Evolutionary conservation across 2,888 invertebrate species (phyloP).

Genomic region (Ptychoptera contaminata): DNA sequence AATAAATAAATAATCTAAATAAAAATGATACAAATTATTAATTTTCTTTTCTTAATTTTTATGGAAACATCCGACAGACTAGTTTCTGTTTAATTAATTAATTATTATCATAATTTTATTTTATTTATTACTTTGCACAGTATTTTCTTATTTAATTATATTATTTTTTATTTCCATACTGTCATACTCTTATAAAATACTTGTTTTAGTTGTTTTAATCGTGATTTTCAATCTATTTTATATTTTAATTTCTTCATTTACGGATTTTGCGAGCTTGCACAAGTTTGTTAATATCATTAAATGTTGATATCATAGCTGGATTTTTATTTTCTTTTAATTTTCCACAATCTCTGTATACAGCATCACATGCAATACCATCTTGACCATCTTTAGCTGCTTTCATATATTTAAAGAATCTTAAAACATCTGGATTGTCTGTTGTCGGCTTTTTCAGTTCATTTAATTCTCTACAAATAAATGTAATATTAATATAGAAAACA

Average conservation of each 20-base stretch:
- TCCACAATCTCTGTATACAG: conserved; percentile 49
- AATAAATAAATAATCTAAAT: too few species aligned
- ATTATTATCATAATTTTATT: too few species aligned
- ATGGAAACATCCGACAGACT: too few species aligned
- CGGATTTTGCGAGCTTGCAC: conserved; percentile 59
- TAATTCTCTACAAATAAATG: conserved; percentile 44
- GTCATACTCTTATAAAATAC: too few species aligned
- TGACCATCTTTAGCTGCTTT: conserved; percentile 77
- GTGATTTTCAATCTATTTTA: too few species aligned
- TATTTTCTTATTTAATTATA: too few species aligned
- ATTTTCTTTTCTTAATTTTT: too few species aligned
- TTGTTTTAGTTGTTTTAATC: too few species aligned
- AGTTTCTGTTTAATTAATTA: too few species aligned
- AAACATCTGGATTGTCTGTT: conserved; percentile 71
- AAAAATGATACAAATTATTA: too few species aligned
- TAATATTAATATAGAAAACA: neutral
- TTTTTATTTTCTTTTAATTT: conserved; percentile 46
- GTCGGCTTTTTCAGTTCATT: conserved; percentile 74
- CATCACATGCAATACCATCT: conserved; percentile 57
- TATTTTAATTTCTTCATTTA: neutral
- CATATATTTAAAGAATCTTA: conserved; percentile 82
- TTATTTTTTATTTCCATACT: too few species aligned
- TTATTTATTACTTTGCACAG: too few species aligned
- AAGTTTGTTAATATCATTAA: conserved; percentile 74
- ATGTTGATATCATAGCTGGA: conserved; percentile 75